Evolutionary conservation across 2,797 vertebrate genomes (phyloP).

Genomic region (Rhinoraja longicauda): DNA sequence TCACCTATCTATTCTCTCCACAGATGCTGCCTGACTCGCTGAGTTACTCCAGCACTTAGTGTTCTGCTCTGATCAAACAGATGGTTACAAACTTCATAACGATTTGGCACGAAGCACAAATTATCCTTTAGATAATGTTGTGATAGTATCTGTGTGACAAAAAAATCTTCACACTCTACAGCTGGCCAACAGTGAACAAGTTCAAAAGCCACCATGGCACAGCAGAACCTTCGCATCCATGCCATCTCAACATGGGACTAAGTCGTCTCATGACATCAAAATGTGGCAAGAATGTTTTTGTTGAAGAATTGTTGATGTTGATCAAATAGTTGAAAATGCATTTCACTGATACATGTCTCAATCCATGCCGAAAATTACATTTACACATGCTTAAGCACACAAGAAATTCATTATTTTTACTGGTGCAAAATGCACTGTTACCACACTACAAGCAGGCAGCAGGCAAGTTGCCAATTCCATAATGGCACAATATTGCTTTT

Average conservation of each 20-base stretch:
- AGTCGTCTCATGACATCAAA: neutral
- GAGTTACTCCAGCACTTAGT: too few species aligned
- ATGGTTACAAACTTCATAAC: neutral
- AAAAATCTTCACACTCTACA: neutral
- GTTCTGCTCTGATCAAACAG: neutral
- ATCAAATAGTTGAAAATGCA: neutral
- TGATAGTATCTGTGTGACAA: neutral
- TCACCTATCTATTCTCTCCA: too few species aligned
- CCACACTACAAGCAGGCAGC: neutral
- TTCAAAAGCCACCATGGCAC: neutral
- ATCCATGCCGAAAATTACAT: neutral
- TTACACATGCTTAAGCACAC: neutral
- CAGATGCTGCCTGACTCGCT: too few species aligned
- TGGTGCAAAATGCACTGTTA: neutral
- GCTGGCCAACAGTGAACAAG: neutral
- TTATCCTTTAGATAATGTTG: neutral
- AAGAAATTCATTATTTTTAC: neutral
- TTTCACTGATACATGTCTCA: neutral
- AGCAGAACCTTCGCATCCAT: neutral
- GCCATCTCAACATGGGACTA: neutral
- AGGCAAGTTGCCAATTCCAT: neutral
- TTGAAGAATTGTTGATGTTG: neutral
- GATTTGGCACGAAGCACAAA: neutral
- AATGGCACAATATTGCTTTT: neutral
- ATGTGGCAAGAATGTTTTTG: neutral